These are phyloP conservation scores for Synchiropus splendidus DNA, from an alignment of 2,113 vertebrate genomes.

Conservation along the genomic window DNA sequence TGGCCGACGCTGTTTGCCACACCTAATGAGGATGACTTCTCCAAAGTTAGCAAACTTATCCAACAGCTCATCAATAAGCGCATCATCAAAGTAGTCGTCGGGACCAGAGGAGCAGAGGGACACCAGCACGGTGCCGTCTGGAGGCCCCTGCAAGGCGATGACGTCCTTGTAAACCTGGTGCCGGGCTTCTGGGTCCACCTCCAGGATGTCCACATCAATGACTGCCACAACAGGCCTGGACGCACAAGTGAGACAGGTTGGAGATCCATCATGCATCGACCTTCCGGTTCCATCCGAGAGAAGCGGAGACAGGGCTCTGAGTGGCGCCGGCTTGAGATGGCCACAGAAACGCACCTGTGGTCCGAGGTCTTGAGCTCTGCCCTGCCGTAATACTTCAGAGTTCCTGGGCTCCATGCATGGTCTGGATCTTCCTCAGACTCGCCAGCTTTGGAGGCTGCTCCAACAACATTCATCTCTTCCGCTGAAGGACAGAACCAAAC, in stretches of 20 bases:
- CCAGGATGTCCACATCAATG: conserved; percentile 91
- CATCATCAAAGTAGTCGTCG: conserved; percentile 84
- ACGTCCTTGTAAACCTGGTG: conserved; percentile 93
- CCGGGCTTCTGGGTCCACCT: conserved; percentile 87
- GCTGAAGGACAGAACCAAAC: conserved; percentile 57
- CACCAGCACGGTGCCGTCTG: conserved; percentile 89
- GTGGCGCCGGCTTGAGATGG: no score
- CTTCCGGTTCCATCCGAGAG: no score
- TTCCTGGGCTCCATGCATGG: conserved; percentile 81
- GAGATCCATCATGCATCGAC: no score
- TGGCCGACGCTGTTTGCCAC: conserved; percentile 6
- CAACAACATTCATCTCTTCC: conserved; percentile 89
- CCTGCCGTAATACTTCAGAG: conserved; percentile 85
- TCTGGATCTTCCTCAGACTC: conserved; percentile 70
- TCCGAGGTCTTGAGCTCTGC: conserved; percentile 98
- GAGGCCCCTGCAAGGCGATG: conserved; percentile 85
- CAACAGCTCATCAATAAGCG: conserved; percentile 88
- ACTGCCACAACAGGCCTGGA: conserved; percentile 88
- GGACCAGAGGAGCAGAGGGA: conserved; percentile 81
- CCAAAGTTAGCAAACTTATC: conserved; percentile 86
- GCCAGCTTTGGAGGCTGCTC: conserved; percentile 62
- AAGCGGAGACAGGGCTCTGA: neutral
- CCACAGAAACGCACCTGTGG: no score
- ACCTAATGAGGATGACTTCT: conserved; percentile 97
- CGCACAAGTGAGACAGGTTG: no score